Percentiles rank a stretch among this genome's conserved stretches.
These are phyloP conservation scores for Euphydryas editha DNA, from an alignment of 2,888 invertebrate species.

Conservation along the genomic window DNA sequence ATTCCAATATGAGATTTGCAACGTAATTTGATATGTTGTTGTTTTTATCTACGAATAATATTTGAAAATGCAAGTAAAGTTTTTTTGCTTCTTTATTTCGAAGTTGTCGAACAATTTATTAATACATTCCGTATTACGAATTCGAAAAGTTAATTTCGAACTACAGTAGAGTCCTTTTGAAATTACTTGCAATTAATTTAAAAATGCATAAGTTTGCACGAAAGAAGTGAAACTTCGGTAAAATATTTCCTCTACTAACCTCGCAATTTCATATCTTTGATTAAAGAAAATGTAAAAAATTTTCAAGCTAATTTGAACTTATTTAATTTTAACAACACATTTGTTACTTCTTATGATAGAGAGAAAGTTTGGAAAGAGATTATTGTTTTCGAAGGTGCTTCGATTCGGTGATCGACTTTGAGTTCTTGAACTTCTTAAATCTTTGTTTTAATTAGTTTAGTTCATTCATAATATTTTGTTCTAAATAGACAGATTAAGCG, in stretches of 20 bases:
- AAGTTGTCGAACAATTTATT: not conserved
- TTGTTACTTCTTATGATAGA: not conserved
- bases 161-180: not conserved
- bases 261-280: not conserved
- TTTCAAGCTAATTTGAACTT: not conserved
- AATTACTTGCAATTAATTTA: constrained; percentile 1
- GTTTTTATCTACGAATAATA: too few relatives aligned
- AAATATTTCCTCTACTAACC: not conserved
- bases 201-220: not conserved
- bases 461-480: too few relatives aligned
- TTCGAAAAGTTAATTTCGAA: not conserved
- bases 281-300: not conserved
- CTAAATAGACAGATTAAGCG: too few relatives aligned
- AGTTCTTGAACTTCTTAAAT: not conserved
- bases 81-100: too few relatives aligned
- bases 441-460: not conserved
- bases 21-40: too few relatives aligned
- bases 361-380: not conserved
- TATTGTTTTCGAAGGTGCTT: not conserved
- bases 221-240: not conserved
- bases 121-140: not conserved
- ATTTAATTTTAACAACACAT: not conserved
- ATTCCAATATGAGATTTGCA: too few relatives aligned
- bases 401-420: not conserved
- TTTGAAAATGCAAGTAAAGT: too few relatives aligned